Evolutionary conservation across 2,888 invertebrate genomes (phyloP).

Genomic region (Ametastegia equiseti): DNA sequence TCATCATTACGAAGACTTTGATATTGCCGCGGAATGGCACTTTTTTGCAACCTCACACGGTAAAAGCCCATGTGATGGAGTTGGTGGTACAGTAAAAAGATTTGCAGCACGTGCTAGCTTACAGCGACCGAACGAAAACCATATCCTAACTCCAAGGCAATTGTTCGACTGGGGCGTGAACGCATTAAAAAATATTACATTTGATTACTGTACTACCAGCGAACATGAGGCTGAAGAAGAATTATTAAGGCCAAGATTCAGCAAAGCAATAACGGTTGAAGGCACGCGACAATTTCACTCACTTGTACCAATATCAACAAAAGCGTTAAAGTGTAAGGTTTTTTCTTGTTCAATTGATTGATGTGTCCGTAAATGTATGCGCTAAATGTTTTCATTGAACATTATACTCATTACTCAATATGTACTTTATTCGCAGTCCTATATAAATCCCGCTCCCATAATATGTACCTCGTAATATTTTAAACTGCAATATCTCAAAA

Average conservation of each 20-base stretch:
- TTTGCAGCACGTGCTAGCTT: constrained; percentile 54
- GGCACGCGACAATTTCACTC: too few relatives aligned
- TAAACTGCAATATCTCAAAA: too few relatives aligned
- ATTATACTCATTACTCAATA: too few relatives aligned
- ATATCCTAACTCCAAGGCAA: neutral
- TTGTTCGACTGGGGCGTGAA: constrained; percentile 24
- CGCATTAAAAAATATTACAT: neutral
- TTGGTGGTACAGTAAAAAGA: constrained; percentile 56
- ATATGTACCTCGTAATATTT: too few relatives aligned
- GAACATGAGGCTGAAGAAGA: constrained; percentile 19
- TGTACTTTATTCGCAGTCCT: too few relatives aligned
- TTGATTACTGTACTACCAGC: constrained; percentile 12
- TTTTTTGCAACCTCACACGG: constrained; percentile 54
- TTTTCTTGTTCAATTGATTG: neutral
- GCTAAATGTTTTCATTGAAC: neutral
- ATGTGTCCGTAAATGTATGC: neutral
- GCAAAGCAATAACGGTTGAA: too few relatives aligned
- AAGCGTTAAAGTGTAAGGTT: neutral
- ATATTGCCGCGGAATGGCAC: constrained; percentile 52
- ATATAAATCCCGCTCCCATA: too few relatives aligned
- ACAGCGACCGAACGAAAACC: neutral
- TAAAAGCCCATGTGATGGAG: constrained; percentile 53
- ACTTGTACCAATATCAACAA: too few relatives aligned
- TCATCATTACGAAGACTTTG: constrained; percentile 54
- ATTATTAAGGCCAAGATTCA: constrained; percentile 2